A percentile compares a stretch with the other conserved stretches of the same genome.
phyloP scores from a whole-genome alignment of 2,113 vertebrate genomes.

The Monarcha castaneiventris region DNA sequence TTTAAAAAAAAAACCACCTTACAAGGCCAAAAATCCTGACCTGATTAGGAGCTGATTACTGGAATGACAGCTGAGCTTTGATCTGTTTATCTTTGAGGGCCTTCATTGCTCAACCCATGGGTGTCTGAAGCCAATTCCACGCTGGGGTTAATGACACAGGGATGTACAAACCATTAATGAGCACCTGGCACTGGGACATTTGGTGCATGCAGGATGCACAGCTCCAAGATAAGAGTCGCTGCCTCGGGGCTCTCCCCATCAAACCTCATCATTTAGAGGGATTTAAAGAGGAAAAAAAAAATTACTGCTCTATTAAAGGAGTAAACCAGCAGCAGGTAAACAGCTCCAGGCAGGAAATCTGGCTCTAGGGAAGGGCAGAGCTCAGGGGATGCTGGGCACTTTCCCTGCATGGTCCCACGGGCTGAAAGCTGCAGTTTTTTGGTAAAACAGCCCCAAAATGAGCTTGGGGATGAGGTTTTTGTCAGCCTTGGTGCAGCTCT shows the following conservation, averaged over 20 bases:
- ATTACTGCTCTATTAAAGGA: neutral
- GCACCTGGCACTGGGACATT: neutral
- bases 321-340: neutral
- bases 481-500: neutral
- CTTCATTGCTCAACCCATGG: neutral
- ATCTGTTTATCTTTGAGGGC: neutral
- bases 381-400: neutral
- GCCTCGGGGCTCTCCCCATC: neutral
- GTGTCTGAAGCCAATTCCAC: neutral
- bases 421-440: neutral
- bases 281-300: neutral
- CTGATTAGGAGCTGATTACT: neutral
- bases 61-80: neutral
- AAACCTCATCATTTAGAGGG: neutral
- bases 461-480: neutral
- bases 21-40: neutral
- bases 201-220: neutral
- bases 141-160: neutral
- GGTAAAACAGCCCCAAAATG: neutral
- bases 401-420: neutral
- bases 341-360: neutral
- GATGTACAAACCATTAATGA: neutral
- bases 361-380: neutral
- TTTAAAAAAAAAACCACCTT: neutral
- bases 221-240: neutral